Evolutionary conservation across 2,797 vertebrate genomes (phyloP), one percentile per base, ranked within the genome.

Genomic region (Myoxocephalus aenaeus): DNA sequence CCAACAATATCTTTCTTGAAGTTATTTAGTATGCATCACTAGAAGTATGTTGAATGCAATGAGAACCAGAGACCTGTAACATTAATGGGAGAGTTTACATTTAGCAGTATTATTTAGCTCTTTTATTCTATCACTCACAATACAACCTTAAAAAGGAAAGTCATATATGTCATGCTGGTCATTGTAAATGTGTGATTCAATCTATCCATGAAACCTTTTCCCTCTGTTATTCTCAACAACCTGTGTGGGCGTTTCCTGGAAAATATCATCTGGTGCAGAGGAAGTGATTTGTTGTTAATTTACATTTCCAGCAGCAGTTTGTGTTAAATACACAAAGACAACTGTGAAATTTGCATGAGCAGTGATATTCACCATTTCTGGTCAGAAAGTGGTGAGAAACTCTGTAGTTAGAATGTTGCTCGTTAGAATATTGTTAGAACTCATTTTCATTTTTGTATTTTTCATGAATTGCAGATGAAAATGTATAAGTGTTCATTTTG

Each of bases 261-360:
- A 85, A 87, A 89, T 66, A 89, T 91, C 87, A 91, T 92, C 87
- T 90, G 91, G 86, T 89, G 82, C 89, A 90, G 87, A 87, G 81
- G 86, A 90, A 87, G 84, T 78, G 67, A 88, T 87, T 79, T 71
- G 85, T 69, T 82, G 80, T 82, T 73, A 63, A 81, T 91, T 87
- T 90, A 70, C 86, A 89, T 92, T 84, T 89, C 27, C 74, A 32
- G 54, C 54, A 57, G 65, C 48, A 38, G 48, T 66, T 67, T 68
- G 84, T 68, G 76, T 72, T 77, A 62, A 80, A 77, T 58, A 65
- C 75, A 87, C 42, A 62, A 75, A 84, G 81, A 80, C 56, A 85
- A 83, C 50, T 64, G 79, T 51, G 14, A 67, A 69, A 84, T 83
- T 79, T 80, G 77, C 75, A 86, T 81, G 64, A 79, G 65, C 53